Percentiles rank a stretch among this genome's conserved stretches.
Evolutionary conservation across 2,797 vertebrate genomes (phyloP).

Genomic region (Chelon auratus): DNA sequence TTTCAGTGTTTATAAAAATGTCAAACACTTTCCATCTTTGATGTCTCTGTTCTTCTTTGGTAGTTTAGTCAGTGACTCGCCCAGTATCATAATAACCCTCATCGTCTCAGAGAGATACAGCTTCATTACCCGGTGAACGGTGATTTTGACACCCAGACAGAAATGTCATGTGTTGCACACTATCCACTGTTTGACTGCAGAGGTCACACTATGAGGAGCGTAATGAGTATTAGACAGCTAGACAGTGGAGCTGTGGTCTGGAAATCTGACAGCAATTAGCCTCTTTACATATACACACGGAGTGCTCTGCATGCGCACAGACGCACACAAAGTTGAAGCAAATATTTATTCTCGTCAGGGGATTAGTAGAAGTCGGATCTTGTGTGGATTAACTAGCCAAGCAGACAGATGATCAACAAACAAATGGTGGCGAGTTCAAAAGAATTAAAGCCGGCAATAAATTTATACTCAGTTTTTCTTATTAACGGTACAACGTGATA

Average conservation of each 20-base stretch:
- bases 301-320: conserved; percentile 35
- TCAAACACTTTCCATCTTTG: conserved; percentile 77
- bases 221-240: conserved; percentile 76
- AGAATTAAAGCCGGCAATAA: not conserved
- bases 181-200: conserved; percentile 74
- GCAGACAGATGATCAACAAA: conserved; percentile 61
- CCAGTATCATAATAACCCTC: conserved; percentile 49
- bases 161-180: conserved; percentile 73
- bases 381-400: conserved; percentile 32
- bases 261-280: conserved; percentile 84
- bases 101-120: conserved; percentile 37
- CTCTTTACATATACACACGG: conserved; percentile 70
- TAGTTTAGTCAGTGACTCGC: conserved; percentile 36
- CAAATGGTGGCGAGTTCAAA: conserved; percentile 5
- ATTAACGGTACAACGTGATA: not conserved
- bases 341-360: conserved; percentile 75
- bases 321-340: conserved; percentile 40
- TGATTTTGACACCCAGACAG: conserved; percentile 64
- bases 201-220: conserved; percentile 74
- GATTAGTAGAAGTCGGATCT: conserved; percentile 56
- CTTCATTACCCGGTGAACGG: conserved; percentile 65
- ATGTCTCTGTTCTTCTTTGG: conserved; percentile 61
- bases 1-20: conserved; percentile 75
- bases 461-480: not conserved
- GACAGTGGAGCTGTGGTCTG: conserved; percentile 71